Base-by-base conservation (phyloP, 2,113 vertebrate species). In the Myotis lucifugus region DNA sequence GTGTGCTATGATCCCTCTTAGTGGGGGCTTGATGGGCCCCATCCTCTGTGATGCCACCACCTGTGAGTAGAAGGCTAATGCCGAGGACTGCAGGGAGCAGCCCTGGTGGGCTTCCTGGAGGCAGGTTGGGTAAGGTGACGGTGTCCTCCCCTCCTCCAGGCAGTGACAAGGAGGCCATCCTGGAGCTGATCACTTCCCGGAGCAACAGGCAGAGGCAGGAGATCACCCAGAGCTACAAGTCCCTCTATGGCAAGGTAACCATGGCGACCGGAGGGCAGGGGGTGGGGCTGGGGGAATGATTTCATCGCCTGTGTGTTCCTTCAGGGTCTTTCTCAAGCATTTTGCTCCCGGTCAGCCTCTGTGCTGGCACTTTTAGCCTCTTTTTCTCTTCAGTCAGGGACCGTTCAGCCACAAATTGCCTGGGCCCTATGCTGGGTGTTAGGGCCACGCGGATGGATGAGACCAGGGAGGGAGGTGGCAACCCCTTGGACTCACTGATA, bases 131-230 rank as follows among this genome's bases (percentile, higher is more conserved):
- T 7, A 21, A 11, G 6, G 0, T 93, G 76, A 95, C 8, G 0
- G 18, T 54, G 40, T 40, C 93, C 21, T 97, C 54, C 54, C 70
- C 34, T 66, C 85, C 72, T 89, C 3, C 97, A 99, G 99, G 99
- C 95, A 99, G 99, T 54, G 99, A 99, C 97, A 99, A 99, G 97
- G 99, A 99, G 15, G 98, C 99, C 97, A 99, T 99, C 86, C 97
- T 99, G 10, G 99, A 99, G 56, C 98, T 99, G 92, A 98, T 99
- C 97, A 99, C 99, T 0, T 98, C 99, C 92, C 98, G 99, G 77
- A 99, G 99, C 98, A 99, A 99, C 84, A 98, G 98, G 77, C 99
- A 99, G 98, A 98, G 99, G 59, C 99, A 99, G 93, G 99, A 99
- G 96, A 97, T 99, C 94, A 98, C 98, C 88, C 85, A 98, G 77